A percentile compares a stretch with the other conserved stretches of the same genome.
Conservation (phyloP, 2,888 invertebrate genomes). For the Aleiodes leptofemur region DNA sequence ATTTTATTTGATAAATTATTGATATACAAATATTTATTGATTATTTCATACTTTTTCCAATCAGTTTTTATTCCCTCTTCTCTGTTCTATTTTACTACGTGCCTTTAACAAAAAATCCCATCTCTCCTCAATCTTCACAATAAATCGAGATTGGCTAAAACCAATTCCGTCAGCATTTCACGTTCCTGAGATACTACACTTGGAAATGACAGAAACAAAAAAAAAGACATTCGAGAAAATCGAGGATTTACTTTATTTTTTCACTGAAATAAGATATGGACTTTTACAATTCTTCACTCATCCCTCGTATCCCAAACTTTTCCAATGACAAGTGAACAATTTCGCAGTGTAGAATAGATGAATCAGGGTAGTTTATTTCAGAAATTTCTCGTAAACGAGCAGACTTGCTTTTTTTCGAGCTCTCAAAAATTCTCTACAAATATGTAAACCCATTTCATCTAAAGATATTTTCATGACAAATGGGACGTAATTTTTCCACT, state of each 20-base stretch:
- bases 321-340: too few species aligned
- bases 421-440: too few species aligned
- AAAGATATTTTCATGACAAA: too few species aligned
- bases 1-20: not conserved
- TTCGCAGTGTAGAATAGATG: too few species aligned
- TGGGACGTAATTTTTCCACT: too few species aligned
- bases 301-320: too few species aligned
- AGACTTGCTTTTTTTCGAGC: too few species aligned
- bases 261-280: too few species aligned
- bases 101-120: slow-evolving; percentile 4
- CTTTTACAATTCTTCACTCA: too few species aligned
- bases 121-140: slow-evolving; percentile 22
- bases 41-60: slow-evolving; percentile 36
- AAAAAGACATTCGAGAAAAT: slow-evolving; percentile 10
- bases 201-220: slow-evolving; percentile 24
- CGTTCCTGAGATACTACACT: slow-evolving; percentile 22
- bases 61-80: slow-evolving; percentile 24
- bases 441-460: too few species aligned
- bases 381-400: too few species aligned
- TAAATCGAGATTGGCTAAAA: slow-evolving; percentile 30
- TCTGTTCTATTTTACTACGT: slow-evolving; percentile 16
- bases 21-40: slow-evolving; percentile 19
- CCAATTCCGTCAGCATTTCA: slow-evolving; percentile 41
- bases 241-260: not conserved
- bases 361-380: too few species aligned